Evolutionary conservation across 2,888 invertebrate species (phyloP).

Genomic region (Stenotaenia linearis): DNA sequence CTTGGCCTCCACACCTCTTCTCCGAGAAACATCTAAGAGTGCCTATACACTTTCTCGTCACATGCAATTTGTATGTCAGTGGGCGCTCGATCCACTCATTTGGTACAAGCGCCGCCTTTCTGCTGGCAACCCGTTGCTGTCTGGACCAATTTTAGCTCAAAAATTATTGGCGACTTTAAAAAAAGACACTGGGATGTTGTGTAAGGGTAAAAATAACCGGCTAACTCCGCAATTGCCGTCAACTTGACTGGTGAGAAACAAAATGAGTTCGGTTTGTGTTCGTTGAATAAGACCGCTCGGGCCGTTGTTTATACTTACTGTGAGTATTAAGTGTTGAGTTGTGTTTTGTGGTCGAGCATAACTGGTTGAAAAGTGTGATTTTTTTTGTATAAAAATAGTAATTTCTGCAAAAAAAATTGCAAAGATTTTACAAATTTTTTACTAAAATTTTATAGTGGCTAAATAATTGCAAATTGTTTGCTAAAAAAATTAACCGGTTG

Average conservation of each 20-base stretch:
- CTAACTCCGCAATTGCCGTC: not conserved
- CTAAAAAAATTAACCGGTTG: no score
- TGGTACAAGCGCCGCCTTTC: not conserved
- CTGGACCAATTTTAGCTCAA: not conserved
- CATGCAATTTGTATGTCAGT: constrained; percentile 1
- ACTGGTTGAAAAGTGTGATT: no score
- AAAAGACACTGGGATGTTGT: not conserved
- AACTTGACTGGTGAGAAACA: no score
- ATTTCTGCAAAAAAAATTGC: no score
- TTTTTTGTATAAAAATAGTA: no score
- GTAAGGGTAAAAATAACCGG: not conserved
- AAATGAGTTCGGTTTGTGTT: not conserved
- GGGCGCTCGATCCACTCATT: not conserved
- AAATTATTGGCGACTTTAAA: not conserved
- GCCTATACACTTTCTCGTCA: not conserved
- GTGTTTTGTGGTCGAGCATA: no score
- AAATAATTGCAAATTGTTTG: no score
- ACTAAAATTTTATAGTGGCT: no score
- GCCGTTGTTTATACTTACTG: no score
- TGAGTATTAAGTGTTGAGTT: no score
- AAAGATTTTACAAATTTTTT: no score
- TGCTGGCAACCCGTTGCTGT: not conserved
- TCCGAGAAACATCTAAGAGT: not conserved
- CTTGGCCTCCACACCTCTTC: not conserved
- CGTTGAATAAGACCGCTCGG: no score